Base-by-base conservation (phyloP, 2,113 vertebrate species). In the Eubucco bourcierii region DNA sequence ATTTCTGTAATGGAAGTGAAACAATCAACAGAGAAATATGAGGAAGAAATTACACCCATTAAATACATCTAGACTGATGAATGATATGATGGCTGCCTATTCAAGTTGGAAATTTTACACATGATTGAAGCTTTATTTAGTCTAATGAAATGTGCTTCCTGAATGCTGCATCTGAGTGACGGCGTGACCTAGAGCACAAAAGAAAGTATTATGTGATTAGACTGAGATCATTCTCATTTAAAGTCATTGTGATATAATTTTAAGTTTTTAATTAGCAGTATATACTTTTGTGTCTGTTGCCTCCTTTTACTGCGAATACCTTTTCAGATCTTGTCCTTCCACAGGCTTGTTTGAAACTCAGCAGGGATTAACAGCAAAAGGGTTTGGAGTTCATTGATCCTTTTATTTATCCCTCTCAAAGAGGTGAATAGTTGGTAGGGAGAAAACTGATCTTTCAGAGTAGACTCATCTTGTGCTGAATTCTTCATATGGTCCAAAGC, bases 101-200 rank as follows among this genome's bases (percentile, higher is more conserved):
- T 99, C 98, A 99, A 98, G 98, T 95, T 98, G 98, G 98, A 98
- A 98, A 98, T 98, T 99, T 99, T 98, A 99, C 98, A 99, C 98
- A 98, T 99, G 98, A 99, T 99, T 98, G 98, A 98, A 98, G 98
- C 98, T 98, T 98, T 98, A 99, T 98, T 99, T 98, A 98, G 98
- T 98, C 98, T 98, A 99, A 98, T 99, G 98, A 99, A 99, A 98
- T 98, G 98, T 98, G 98, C 98, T 99, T 99, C 98, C 98, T 98
- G 98, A 98, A 98, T 98, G 98, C 98, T 98, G 97, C 98, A 98
- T 98, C 98, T 98, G 97, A 98, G 97, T 98, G 98, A 97, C 87
- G 97, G 97, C 97, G 66, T 98, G 98, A 98, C 98, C 98, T 94
- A 89, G 96, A 97, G 97, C 96, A 99, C 98, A 99, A 99, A 98